phyloP scores from a whole-genome alignment of 2,888 invertebrate genomes.

The Petrophora chlorosata region DNA sequence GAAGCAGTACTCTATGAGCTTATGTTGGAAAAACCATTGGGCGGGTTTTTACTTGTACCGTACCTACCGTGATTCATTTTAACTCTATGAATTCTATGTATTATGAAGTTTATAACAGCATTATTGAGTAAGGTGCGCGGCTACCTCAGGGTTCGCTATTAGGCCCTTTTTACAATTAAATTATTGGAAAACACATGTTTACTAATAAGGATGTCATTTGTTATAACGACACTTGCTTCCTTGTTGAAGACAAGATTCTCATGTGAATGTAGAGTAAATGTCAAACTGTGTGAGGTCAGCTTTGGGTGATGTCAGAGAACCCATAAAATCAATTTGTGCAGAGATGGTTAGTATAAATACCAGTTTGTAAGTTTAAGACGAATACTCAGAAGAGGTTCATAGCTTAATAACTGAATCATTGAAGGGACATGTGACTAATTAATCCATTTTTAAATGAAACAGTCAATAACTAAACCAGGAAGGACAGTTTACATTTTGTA shows the following conservation, averaged over 20 bases:
- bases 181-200: no score
- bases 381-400: background rate
- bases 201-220: no score
- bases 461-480: no score
- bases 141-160: background rate
- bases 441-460: background rate
- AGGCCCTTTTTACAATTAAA: no score
- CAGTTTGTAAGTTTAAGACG: background rate
- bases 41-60: constrained; percentile 17
- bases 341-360: no score
- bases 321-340: constrained; percentile 21
- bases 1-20: constrained; percentile 8
- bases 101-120: no score
- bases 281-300: constrained; percentile 36
- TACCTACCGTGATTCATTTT: constrained; percentile 43
- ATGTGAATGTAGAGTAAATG: constrained; percentile 15
- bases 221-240: background rate
- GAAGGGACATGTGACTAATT: background rate
- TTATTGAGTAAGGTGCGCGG: no score
- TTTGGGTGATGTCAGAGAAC: constrained; percentile 38
- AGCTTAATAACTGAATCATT: background rate
- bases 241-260: background rate
- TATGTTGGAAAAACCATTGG: constrained; percentile 48
- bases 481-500: no score
- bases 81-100: constrained; percentile 16